phyloP scores from a whole-genome alignment of 1,140 invertebrate genomes.

The Drosophila saltans region DNA sequence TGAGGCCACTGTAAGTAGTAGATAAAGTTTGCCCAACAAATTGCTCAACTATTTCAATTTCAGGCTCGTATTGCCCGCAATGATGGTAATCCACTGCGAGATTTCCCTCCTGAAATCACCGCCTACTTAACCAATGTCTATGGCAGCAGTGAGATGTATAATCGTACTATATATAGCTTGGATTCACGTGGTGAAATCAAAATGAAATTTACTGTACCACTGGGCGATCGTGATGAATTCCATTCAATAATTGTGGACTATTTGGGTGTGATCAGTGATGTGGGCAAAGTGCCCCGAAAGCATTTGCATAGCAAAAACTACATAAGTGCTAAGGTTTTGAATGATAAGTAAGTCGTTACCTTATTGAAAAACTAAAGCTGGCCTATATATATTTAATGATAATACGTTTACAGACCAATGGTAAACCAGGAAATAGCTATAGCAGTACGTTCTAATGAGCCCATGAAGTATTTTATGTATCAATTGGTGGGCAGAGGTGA shows the following conservation, averaged over 20 bases:
- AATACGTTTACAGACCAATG: slow-evolving; percentile 83
- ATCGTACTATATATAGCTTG: slow-evolving; percentile 85
- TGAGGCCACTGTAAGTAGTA: slow-evolving; percentile 87
- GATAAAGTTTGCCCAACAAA: neutral
- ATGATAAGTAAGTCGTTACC: slow-evolving; percentile 84
- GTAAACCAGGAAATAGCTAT: slow-evolving; percentile 92
- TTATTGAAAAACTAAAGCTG: neutral
- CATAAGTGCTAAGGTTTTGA: slow-evolving; percentile 89
- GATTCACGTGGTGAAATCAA: slow-evolving; percentile 88
- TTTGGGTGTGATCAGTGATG: slow-evolving; percentile 86
- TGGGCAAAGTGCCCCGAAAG: slow-evolving; percentile 90
- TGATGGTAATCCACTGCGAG: slow-evolving; percentile 88
- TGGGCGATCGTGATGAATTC: slow-evolving; percentile 84
- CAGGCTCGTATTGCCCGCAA: slow-evolving; percentile 85
- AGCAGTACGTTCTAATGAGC: slow-evolving; percentile 91
- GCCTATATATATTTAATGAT: neutral
- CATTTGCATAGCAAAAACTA: slow-evolving; percentile 89
- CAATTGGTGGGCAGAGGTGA: slow-evolving; percentile 94
- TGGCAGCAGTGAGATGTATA: slow-evolving; percentile 87
- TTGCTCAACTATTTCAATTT: neutral
- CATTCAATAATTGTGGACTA: slow-evolving; percentile 85
- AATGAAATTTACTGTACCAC: slow-evolving; percentile 88
- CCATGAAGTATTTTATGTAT: slow-evolving; percentile 90
- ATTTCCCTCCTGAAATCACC: slow-evolving; percentile 86
- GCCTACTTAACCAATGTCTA: slow-evolving; percentile 87